These are phyloP conservation scores for Morphnarchus princeps DNA, from an alignment of 2,113 vertebrate species.

Conservation along the genomic window DNA sequence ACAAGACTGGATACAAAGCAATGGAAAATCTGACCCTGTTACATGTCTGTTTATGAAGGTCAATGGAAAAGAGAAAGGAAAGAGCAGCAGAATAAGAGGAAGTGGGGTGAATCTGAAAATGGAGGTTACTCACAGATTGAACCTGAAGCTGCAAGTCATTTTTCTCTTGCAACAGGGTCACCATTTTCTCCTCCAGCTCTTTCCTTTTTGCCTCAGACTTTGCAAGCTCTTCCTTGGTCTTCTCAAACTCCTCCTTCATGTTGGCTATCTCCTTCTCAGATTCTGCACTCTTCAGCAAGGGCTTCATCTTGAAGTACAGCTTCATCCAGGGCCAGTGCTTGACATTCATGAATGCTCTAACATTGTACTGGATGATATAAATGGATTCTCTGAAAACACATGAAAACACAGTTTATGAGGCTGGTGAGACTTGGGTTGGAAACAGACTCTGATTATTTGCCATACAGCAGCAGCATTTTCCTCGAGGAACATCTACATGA, in stretches of 20 bases:
- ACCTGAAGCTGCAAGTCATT: constrained; percentile 79
- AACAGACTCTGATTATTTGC: background rate
- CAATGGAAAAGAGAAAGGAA: background rate
- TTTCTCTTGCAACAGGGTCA: constrained; percentile 79
- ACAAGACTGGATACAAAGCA: background rate
- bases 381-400: constrained; percentile 77
- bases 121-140: constrained; percentile 64
- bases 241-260: constrained; percentile 81
- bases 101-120: background rate
- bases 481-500: background rate
- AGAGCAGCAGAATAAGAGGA: background rate
- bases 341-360: constrained; percentile 59
- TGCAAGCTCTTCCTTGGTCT: constrained; percentile 77
- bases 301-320: constrained; percentile 76
- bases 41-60: background rate
- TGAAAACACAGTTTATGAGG: background rate
- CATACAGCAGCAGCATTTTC: background rate
- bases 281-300: constrained; percentile 83
- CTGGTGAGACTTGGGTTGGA: background rate
- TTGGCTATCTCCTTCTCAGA: constrained; percentile 72
- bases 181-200: constrained; percentile 85
- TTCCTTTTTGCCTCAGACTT: constrained; percentile 81
- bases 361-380: constrained; percentile 87
- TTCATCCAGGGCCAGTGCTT: constrained; percentile 82
- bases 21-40: background rate